phyloP scores from a whole-genome alignment of 2,113 vertebrate genomes.

The Dryoscopus gambensis region DNA sequence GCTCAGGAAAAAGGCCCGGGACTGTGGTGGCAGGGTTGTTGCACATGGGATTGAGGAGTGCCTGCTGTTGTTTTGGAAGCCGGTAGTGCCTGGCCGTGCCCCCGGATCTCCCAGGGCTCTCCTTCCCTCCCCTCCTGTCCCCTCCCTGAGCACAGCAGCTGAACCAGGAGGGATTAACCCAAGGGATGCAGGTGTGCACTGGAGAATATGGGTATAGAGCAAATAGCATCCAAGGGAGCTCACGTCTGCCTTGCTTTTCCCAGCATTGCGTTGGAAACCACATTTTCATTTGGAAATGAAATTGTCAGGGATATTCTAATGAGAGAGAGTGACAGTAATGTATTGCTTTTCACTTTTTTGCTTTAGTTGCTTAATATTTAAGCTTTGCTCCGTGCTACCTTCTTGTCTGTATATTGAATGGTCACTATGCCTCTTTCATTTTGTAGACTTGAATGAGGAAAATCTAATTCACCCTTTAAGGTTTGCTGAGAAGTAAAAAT shows the following conservation, averaged over 20 bases:
- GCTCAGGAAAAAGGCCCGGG: constrained; percentile 72
- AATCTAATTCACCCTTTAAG: constrained; percentile 72
- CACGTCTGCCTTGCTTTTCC: constrained; percentile 56
- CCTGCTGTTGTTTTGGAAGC: constrained; percentile 42
- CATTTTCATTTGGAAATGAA: constrained; percentile 70
- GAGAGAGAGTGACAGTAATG: constrained; percentile 68
- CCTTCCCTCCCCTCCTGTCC: background rate
- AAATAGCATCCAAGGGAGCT: constrained; percentile 59
- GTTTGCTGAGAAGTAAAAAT: constrained; percentile 78
- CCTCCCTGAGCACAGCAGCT: constrained; percentile 39
- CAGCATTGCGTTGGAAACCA: constrained; percentile 62
- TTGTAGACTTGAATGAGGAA: constrained; percentile 79
- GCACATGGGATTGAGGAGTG: background rate
- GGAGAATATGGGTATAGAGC: constrained; percentile 56
- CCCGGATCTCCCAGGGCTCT: constrained; percentile 30
- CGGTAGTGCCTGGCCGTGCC: constrained; percentile 50
- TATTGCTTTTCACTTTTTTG: constrained; percentile 76
- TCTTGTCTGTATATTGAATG: constrained; percentile 75
- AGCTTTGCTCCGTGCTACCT: constrained; percentile 78
- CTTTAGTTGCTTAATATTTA: constrained; percentile 88
- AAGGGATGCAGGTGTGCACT: constrained; percentile 61
- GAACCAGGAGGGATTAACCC: background rate
- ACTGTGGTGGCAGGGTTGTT: constrained; percentile 64
- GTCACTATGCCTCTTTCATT: constrained; percentile 76
- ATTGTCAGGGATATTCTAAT: constrained; percentile 75